Conservation (phyloP, 2,888 invertebrate genomes). For the Philereme vetulata region DNA sequence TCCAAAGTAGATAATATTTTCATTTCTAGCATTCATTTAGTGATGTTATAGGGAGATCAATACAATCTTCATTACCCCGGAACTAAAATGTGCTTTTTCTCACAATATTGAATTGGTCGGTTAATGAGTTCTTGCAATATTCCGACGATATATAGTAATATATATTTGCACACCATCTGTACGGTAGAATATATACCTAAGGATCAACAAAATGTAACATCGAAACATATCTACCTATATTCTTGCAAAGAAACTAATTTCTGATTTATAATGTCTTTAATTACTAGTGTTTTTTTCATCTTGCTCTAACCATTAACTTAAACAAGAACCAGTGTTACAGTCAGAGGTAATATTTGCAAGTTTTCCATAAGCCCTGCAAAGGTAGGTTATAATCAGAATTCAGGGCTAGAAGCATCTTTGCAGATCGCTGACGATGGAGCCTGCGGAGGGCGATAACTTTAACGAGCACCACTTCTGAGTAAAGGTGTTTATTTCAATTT, state of each 20-base stretch:
- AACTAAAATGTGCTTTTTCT: background rate
- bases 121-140: constrained; percentile 4
- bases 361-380: background rate
- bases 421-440: constrained; percentile 12
- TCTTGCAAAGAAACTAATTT: no score
- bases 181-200: no score
- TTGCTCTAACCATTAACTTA: no score
- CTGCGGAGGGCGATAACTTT: constrained; percentile 22
- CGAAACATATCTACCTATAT: no score
- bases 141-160: constrained; percentile 2
- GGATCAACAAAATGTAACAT: no score
- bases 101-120: constrained; percentile 1
- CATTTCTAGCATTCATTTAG: background rate
- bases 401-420: constrained; percentile 8
- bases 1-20: background rate
- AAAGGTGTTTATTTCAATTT: constrained; percentile 16
- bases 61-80: no score
- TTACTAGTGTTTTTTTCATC: no score
- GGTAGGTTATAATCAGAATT: constrained; percentile 3
- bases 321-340: no score
- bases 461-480: constrained; percentile 8
- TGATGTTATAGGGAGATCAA: background rate
- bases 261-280: no score
- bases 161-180: no score
- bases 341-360: background rate